A percentile compares a stretch with the other conserved stretches of the same genome.
Evolutionary conservation across 2,113 vertebrate genomes (phyloP).

Genomic region (Pseudolaguvia tuberculata): DNA sequence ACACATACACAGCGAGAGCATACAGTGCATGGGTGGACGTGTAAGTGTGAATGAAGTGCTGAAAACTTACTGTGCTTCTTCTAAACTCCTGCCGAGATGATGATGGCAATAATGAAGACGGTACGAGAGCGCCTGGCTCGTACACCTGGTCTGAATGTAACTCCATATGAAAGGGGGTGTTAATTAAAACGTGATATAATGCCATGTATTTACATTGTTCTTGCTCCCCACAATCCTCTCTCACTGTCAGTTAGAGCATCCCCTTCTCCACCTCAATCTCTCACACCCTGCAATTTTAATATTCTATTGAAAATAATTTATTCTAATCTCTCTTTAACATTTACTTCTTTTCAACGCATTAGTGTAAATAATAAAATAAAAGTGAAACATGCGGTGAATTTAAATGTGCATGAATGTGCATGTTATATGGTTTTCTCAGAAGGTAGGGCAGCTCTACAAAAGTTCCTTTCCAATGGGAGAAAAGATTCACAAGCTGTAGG

Average conservation of each 20-base stretch:
- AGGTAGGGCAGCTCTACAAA: slow-evolving; percentile 28
- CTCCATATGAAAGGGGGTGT: not conserved
- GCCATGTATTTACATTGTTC: not conserved
- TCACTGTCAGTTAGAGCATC: not conserved
- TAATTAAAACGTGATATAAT: not conserved
- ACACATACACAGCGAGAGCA: not conserved
- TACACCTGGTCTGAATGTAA: slow-evolving; percentile 19
- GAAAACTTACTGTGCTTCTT: slow-evolving; percentile 33
- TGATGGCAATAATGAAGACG: slow-evolving; percentile 39
- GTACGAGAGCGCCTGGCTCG: slow-evolving; percentile 23
- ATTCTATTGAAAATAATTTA: not conserved
- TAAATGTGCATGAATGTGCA: not conserved
- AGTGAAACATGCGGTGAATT: not conserved
- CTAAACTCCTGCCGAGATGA: slow-evolving; percentile 32
- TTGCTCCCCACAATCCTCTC: not conserved
- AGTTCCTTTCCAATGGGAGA: slow-evolving; percentile 54
- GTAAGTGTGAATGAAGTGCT: slow-evolving; percentile 37
- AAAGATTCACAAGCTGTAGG: slow-evolving; percentile 37
- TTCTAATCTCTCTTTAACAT: not conserved
- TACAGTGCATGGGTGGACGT: slow-evolving; percentile 26
- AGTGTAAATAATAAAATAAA: not conserved
- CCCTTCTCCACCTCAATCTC: not conserved
- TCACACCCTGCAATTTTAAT: not conserved
- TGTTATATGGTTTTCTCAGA: slow-evolving; percentile 20
- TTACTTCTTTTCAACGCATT: not conserved